These are phyloP conservation scores for Kryphioiulus occultus DNA, from an alignment of 2,888 invertebrate genomes.

Conservation along the genomic window DNA sequence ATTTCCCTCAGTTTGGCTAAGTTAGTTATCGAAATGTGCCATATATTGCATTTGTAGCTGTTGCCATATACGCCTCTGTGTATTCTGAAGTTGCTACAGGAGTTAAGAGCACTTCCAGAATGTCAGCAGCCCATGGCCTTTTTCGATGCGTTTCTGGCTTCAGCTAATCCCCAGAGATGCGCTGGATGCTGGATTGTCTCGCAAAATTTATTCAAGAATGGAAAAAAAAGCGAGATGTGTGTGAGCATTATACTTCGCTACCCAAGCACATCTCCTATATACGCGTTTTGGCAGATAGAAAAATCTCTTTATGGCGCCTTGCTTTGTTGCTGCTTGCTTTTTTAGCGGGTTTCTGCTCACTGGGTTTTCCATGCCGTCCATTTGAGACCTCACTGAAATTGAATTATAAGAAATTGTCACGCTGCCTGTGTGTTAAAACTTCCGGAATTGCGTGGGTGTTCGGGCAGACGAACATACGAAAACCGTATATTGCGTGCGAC, in stretches of 20 bases:
- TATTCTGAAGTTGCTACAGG: neutral
- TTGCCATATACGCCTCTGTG: neutral
- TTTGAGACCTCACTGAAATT: neutral
- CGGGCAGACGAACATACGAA: neutral
- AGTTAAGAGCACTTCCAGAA: slow-evolving; percentile 7
- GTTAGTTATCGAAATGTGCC: slow-evolving; percentile 11
- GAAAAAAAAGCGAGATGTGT: neutral
- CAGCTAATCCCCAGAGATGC: neutral
- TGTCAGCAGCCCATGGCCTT: slow-evolving; percentile 35
- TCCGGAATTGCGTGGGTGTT: neutral
- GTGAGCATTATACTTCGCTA: slow-evolving; percentile 15
- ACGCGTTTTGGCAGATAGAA: neutral
- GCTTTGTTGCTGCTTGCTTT: neutral
- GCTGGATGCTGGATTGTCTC: neutral
- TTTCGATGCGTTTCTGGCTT: slow-evolving; percentile 12
- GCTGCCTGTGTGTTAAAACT: neutral
- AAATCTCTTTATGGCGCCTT: slow-evolving; percentile 2
- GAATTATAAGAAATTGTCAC: neutral
- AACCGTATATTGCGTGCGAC: neutral
- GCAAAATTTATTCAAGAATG: slow-evolving; percentile 16
- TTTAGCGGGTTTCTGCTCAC: neutral
- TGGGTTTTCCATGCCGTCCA: neutral
- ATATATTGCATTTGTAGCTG: slow-evolving; percentile 17
- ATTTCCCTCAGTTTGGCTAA: slow-evolving; percentile 7
- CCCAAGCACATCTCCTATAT: neutral